Evolutionary conservation across 2,888 invertebrate species (phyloP), one percentile per base, ranked within the genome.

Genomic region (Aspidiotus destructor): DNA sequence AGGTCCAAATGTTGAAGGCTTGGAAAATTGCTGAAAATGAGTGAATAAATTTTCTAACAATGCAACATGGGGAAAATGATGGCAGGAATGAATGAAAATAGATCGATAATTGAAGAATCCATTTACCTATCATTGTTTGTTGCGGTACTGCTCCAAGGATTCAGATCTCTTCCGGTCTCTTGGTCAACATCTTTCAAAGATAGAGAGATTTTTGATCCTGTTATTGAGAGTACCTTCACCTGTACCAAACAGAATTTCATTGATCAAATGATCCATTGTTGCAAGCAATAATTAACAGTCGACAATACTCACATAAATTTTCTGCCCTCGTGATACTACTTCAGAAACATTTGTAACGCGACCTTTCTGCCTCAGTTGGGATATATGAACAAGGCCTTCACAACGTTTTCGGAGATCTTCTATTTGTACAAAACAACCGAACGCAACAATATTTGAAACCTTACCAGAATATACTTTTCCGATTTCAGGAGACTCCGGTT

Each of bases 171-270:
- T 0, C 99, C 99, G 0, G 88, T 89, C 17, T 86, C 85, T 78
- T 99, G 99, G 76, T 98, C 93, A 0, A 97, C 99, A 79, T 99
- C 97, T 80, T 96, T 97, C 88, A 98, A 94, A 0, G 93, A 93
- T 3, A 98, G 81, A 1, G 97, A 96, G 0, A 92, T 90, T 78
- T 96, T 98, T 76, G 92, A 92, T 0, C 94, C 95, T n/a, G 90
- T 88, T 44, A 95, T 84, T 15, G 92, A 92, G 69, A 96, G 79
- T 0, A 97, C 93, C 82, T 98, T 95, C 0, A 88, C 83, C 80
- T 85, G 76, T 60, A 77, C 13, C 15, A 8, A 17, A 16, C n/a
- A 61, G 42, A 28, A 28, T 28, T 28, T 28, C 28, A 28, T 28
- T 28, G 28, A 28, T 28, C 28, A 28, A 28, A 28, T 28, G 28